Evolutionary conservation across 2,888 invertebrate genomes (phyloP).

Genomic region (Dioctria linearis): DNA sequence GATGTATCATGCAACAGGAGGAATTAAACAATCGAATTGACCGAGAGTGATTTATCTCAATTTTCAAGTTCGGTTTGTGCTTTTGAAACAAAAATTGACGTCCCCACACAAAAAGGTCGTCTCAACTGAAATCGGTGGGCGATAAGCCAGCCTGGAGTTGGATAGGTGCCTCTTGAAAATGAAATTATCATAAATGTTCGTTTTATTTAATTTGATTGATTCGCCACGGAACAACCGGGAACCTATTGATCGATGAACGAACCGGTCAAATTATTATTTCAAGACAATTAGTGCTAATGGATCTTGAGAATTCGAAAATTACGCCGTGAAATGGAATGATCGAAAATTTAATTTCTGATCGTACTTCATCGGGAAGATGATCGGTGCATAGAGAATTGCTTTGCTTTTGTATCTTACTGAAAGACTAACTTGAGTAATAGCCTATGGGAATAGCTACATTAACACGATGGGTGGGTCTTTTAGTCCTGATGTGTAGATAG

Average conservation of each 20-base stretch:
- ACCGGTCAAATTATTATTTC: slow-evolving; percentile 57
- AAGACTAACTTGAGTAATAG: too few species aligned
- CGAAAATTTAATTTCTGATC: slow-evolving; percentile 30
- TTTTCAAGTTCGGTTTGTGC: slow-evolving; percentile 46
- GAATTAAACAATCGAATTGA: slow-evolving; percentile 48
- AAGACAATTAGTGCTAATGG: slow-evolving; percentile 59
- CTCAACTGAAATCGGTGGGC: slow-evolving; percentile 40
- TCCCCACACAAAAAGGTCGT: slow-evolving; percentile 53
- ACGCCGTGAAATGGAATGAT: slow-evolving; percentile 56
- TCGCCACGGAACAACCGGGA: slow-evolving; percentile 31
- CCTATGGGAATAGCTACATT: too few species aligned
- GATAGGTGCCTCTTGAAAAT: slow-evolving; percentile 33
- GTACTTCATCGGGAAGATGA: not conserved
- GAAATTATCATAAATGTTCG: slow-evolving; percentile 58
- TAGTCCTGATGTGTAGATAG: too few species aligned
- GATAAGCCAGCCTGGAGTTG: slow-evolving; percentile 51
- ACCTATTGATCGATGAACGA: slow-evolving; percentile 49
- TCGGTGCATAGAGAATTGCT: not conserved
- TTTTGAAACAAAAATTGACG: slow-evolving; percentile 9
- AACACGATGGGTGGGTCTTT: too few species aligned
- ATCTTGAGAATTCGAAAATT: slow-evolving; percentile 55
- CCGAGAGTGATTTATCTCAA: slow-evolving; percentile 52
- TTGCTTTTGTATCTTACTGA: too few species aligned
- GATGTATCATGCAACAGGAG: slow-evolving; percentile 36
- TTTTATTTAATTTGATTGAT: slow-evolving; percentile 59